Base-by-base conservation (phyloP, 2,888 invertebrate species). In the Drosophila greeni region DNA sequence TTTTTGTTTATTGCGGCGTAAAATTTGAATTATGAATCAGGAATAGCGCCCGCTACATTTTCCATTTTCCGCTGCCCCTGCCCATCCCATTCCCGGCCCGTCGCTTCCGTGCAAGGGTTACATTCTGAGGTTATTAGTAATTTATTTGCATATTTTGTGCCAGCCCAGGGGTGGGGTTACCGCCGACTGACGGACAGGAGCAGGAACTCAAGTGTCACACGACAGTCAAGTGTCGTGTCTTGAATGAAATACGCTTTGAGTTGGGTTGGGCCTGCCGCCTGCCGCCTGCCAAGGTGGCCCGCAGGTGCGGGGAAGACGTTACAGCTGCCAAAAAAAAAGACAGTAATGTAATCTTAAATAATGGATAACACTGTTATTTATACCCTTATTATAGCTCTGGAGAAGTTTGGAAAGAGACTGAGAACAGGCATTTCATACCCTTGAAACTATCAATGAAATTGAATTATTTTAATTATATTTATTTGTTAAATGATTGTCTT, bases 1-100 rank as follows among this genome's bases (percentile, higher is more conserved):
- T 82, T 81, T 84, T 80, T 80, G 84, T 81, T 84, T 84, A 81
- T 81, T 82, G 84, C 77, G 81, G 80, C 81, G 84, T 76, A 81
- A 82, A 79, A 79, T 79, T 75, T 81, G 82, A 81, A 81, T 84
- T 81, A 81, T 81, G 83, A 84, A 84, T 84, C 69, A 84, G 78
- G 70, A 82, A 77, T 72, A 74, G 68, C 66, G 43, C 66, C 59
- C 52, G 59, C 37, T 53, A 52, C 68, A 31, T 39, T 42, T 42
- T 42, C 24, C 23, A 23, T 3, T 31, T 45, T 24, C 42, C 42
- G 42, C 42, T 20, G 49, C 12, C 5, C 14, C 31, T 1, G 1
- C 31, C 31, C 18, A 12, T 43, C 26, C 23, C 39, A 23, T n/a
- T 20, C 57, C 42, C 5, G 2, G 9, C 31, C 20, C 42, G 37